Percentiles rank a stretch among this genome's conserved stretches.
Evolutionary conservation across 1,140 invertebrate genomes (phyloP).

Genomic region (Arctopsyche grandis): DNA sequence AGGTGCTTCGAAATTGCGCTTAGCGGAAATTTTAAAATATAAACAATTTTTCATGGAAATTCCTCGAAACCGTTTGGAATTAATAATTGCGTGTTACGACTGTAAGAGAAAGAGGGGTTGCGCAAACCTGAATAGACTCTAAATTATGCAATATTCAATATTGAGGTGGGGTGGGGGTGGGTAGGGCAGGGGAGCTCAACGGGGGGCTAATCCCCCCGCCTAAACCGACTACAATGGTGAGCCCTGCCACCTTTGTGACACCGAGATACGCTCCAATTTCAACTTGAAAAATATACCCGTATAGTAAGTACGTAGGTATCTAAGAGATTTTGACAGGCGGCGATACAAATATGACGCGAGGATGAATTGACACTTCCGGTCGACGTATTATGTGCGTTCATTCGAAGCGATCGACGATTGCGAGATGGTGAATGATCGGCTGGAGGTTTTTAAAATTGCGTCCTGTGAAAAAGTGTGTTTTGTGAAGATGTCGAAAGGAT

Average conservation of each 20-base stretch:
- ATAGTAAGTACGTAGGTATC: not conserved
- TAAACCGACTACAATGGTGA: constrained; percentile 24
- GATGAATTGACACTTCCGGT: no score
- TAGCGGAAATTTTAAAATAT: no score
- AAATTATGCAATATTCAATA: constrained; percentile 55
- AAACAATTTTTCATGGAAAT: no score
- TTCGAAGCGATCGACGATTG: no score
- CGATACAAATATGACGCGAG: no score
- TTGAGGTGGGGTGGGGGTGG: constrained; percentile 40
- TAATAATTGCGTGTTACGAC: constrained; percentile 48
- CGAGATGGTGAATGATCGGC: no score
- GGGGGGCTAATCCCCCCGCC: constrained; percentile 28
- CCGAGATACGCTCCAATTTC: constrained; percentile 34
- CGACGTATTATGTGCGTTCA: no score
- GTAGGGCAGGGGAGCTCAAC: constrained; percentile 1
- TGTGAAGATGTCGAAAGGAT: no score
- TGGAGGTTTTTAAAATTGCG: no score
- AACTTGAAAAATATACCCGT: not conserved
- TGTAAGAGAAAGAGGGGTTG: constrained; percentile 39
- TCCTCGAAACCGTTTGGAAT: constrained; percentile 16
- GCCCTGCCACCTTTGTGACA: constrained; percentile 28
- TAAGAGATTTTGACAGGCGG: no score
- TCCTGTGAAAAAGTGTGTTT: no score
- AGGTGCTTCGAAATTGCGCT: no score
- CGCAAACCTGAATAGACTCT: constrained; percentile 46